Evolutionary conservation across 2,888 invertebrate species (phyloP), one percentile per base, ranked within the genome.

Genomic region (Odontothrips loti): DNA sequence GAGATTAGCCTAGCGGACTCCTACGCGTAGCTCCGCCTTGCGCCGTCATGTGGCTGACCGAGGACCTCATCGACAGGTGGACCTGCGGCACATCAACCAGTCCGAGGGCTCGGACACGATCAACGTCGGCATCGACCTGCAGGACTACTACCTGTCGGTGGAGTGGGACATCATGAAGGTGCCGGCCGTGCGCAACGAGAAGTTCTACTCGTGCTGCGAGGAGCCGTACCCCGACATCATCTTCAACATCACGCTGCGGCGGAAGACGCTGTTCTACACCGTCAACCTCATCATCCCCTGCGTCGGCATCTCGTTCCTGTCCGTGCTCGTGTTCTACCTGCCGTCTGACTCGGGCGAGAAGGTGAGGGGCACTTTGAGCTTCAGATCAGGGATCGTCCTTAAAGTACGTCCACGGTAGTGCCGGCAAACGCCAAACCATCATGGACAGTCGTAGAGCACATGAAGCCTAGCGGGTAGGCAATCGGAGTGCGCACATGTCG

Each of bases 261-360:
- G 98, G 85, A 98, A 98, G 89, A 97, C 98, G 63, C 92, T 98
- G 83, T 98, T 98, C 90, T 98, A 98, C 90, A 98, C 97, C 81
- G 96, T 80, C 80, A 98, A 98, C 88, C 91, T 98, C 84, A 98
- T 98, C 86, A 96, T 98, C 86, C 98, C 98, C 81, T 98, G 98
- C 87, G 96, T 99, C 83, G 97, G 97, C 84, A 98, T 99, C 87
- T 97, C 97, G 83, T 97, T 97, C 88, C 92, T 99, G 83, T 98
- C 98, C 84, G 96, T 98, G 82, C 90, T 99, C 83, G 98, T 98
- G 83, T 99, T 99, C 90, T 99, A 99, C 88, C 90, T 99, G 85
- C 99, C 99, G 82, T 96, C 97, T 84, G 98, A 98, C 89, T 97
- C 97, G 80, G 98, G 98, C 84, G 98, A 99, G 89, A 98, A 98